Conservation (phyloP, 2,113 vertebrate species). For the Procavia capensis region DNA sequence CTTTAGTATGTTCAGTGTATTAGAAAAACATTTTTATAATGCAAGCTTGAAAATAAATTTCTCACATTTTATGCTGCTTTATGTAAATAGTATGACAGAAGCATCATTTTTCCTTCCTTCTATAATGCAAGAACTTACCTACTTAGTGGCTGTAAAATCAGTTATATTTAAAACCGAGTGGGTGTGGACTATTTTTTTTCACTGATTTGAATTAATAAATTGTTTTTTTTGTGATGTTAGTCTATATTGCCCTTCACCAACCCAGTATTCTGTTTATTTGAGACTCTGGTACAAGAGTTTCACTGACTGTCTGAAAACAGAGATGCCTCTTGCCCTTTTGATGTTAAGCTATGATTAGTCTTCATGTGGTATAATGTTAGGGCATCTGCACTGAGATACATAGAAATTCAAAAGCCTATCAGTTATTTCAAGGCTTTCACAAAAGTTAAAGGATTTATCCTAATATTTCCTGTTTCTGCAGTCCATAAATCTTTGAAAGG, state of each 20-base stretch:
- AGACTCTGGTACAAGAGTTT: not conserved
- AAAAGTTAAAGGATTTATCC: constrained; percentile 66
- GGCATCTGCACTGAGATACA: not conserved
- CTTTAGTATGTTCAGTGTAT: not conserved
- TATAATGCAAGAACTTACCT: not conserved
- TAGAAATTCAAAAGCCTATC: constrained; percentile 45
- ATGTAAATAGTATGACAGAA: not conserved
- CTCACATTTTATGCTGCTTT: constrained; percentile 17
- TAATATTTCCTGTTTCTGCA: constrained; percentile 75
- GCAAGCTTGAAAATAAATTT: constrained; percentile 28
- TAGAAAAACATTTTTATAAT: constrained; percentile 20
- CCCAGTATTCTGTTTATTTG: not conserved
- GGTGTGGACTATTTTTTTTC: not conserved
- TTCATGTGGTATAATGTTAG: not conserved
- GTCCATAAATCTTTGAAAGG: constrained; percentile 72
- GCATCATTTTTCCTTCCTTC: not conserved
- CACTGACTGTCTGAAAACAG: not conserved
- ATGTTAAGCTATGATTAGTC: not conserved
- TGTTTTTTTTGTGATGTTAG: not conserved
- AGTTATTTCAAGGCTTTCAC: constrained; percentile 76
- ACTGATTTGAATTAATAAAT: constrained; percentile 9
- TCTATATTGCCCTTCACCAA: not conserved
- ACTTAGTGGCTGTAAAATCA: not conserved
- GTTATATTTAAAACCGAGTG: constrained; percentile 29
- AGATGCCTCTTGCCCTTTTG: not conserved